Evolutionary conservation across 2,888 invertebrate species (phyloP).

Genomic region (Lasioglossum lativentre): DNA sequence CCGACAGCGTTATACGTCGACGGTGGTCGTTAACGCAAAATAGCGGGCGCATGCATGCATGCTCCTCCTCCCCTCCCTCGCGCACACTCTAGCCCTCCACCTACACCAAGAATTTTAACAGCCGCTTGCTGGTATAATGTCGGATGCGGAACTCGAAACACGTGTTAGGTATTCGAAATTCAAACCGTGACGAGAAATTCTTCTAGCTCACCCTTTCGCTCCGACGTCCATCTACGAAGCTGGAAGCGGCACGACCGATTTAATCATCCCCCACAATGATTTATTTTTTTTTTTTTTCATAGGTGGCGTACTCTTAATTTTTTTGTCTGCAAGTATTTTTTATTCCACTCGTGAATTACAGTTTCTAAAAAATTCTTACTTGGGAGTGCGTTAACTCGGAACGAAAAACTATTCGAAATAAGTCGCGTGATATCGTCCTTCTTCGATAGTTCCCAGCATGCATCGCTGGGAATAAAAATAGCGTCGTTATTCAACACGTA

Average conservation of each 20-base stretch:
- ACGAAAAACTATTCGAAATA: not conserved
- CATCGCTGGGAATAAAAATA: not conserved
- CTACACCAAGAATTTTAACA: constrained; percentile 58
- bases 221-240: not conserved
- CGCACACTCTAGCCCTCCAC: not conserved
- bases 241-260: not conserved
- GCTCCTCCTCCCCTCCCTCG: not conserved
- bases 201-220: not conserved
- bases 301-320: too few species aligned
- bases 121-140: constrained; percentile 15
- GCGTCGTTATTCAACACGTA: constrained; percentile 7
- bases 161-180: constrained; percentile 33
- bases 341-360: not conserved
- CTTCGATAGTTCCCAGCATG: not conserved
- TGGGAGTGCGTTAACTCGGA: accelerated
- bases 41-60: constrained; percentile 41
- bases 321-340: too few species aligned
- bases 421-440: not conserved
- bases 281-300: not conserved
- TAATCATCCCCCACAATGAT: not conserved
- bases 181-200: not conserved
- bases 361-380: not conserved
- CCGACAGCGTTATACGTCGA: constrained; percentile 14
- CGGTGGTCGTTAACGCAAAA: constrained; percentile 54
- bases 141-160: not conserved